A percentile compares a stretch with the other conserved stretches of the same genome.
Evolutionary conservation across 2,888 invertebrate genomes (phyloP).

Genomic region (Epistrophe grossulariae): DNA sequence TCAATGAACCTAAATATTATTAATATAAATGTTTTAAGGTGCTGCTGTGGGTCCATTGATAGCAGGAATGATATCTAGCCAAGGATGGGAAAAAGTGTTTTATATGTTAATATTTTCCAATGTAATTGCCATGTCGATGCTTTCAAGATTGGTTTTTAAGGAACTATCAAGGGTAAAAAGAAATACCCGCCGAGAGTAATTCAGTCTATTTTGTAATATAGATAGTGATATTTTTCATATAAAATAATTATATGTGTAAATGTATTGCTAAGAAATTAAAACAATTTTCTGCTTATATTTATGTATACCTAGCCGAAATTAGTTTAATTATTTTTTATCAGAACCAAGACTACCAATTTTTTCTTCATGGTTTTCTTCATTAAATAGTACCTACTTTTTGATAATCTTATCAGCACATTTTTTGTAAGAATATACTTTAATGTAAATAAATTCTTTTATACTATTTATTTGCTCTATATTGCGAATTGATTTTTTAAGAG

Average conservation of each 20-base stretch:
- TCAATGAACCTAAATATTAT: neutral
- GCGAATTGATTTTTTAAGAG: neutral
- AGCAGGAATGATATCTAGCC: constrained; percentile 91
- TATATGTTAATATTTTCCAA: constrained; percentile 95
- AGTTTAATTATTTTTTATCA: constrained; percentile 21
- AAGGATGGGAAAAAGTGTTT: constrained; percentile 94
- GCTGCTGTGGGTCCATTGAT: constrained; percentile 96
- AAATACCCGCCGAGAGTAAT: constrained; percentile 62
- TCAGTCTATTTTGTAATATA: constrained; percentile 19
- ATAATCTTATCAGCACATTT: constrained; percentile 9
- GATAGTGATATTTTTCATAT: constrained; percentile 64
- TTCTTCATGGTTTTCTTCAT: constrained; percentile 26
- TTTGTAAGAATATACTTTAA: constrained; percentile 17
- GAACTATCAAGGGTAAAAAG: constrained; percentile 81
- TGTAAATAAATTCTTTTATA: constrained; percentile 64
- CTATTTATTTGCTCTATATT: neutral
- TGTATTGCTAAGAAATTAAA: constrained; percentile 29
- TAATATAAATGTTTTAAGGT: constrained; percentile 83
- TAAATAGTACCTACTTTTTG: constrained; percentile 22
- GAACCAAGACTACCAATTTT: constrained; percentile 14
- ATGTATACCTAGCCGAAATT: constrained; percentile 14
- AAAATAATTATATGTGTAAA: neutral
- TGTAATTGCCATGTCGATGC: constrained; percentile 89
- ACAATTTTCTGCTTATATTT: constrained; percentile 16
- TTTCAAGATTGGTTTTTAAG: constrained; percentile 85